These are phyloP conservation scores for Sebastes iracundus DNA, from an alignment of 2,797 vertebrate genomes.

Conservation along the genomic window DNA sequence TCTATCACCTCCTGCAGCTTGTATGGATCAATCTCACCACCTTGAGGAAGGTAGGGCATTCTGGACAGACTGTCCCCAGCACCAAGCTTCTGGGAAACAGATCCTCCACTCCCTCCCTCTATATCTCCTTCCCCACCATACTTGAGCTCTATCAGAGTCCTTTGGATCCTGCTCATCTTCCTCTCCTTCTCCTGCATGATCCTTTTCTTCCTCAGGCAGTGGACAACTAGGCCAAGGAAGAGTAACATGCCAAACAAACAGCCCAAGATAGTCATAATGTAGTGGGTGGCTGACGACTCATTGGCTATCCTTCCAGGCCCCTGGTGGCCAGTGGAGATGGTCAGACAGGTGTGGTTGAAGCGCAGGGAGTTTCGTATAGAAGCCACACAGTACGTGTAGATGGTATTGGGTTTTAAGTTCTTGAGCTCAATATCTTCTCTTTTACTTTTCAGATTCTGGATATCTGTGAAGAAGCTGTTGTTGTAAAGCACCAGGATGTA, in stretches of 20 bases:
- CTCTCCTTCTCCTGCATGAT: slow-evolving; percentile 88
- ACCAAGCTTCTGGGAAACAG: slow-evolving; percentile 88
- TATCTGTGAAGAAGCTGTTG: slow-evolving; percentile 91
- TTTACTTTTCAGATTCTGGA: slow-evolving; percentile 88
- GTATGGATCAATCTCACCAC: slow-evolving; percentile 89
- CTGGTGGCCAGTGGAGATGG: slow-evolving; percentile 87
- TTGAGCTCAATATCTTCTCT: slow-evolving; percentile 91
- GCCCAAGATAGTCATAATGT: slow-evolving; percentile 96
- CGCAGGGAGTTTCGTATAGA: slow-evolving; percentile 92
- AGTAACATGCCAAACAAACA: slow-evolving; percentile 96
- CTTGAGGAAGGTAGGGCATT: slow-evolving; percentile 91
- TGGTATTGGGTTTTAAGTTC: slow-evolving; percentile 89
- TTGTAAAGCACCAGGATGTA: slow-evolving; percentile 97
- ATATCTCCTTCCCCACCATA: slow-evolving; percentile 82
- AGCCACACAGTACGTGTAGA: slow-evolving; percentile 97
- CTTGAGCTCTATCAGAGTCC: slow-evolving; percentile 95
- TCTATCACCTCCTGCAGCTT: slow-evolving; percentile 91
- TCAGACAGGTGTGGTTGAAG: slow-evolving; percentile 97
- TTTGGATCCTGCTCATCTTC: slow-evolving; percentile 93
- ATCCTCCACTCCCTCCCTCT: slow-evolving; percentile 71
- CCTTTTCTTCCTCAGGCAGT: slow-evolving; percentile 90
- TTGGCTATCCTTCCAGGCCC: slow-evolving; percentile 75
- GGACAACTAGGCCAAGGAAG: slow-evolving; percentile 91
- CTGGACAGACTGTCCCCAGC: slow-evolving; percentile 87
- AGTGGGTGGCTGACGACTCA: slow-evolving; percentile 92